These are phyloP conservation scores for Drosophila subquinaria DNA, from an alignment of 2,888 invertebrate genomes.

Conservation along the genomic window DNA sequence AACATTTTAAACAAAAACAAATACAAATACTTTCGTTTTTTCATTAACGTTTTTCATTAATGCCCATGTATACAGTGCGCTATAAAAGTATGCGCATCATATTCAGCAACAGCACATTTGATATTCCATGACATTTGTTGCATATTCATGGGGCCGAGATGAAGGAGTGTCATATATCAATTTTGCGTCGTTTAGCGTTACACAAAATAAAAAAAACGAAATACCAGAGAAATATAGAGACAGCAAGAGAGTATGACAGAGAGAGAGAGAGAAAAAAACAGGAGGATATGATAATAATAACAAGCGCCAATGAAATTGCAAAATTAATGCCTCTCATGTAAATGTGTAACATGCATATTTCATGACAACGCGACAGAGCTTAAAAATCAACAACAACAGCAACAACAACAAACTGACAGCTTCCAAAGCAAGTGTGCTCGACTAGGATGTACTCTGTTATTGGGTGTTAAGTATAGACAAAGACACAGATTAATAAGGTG, in stretches of 20 bases:
- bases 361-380: conserved; percentile 62
- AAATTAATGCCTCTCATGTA: conserved; percentile 70
- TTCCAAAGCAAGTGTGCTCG: not conserved
- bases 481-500: not conserved
- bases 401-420: conserved; percentile 1
- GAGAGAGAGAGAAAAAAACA: not conserved
- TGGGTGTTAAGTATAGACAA: not conserved
- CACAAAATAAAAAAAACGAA: conserved; percentile 1
- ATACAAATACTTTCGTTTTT: too few relatives aligned
- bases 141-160: conserved; percentile 24
- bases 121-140: conserved; percentile 30
- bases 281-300: conserved; percentile 41
- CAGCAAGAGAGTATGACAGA: not conserved
- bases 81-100: conserved; percentile 9
- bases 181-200: conserved; percentile 46
- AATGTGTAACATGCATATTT: conserved; percentile 70
- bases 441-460: conserved; percentile 5
- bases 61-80: not conserved
- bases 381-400: conserved; percentile 37
- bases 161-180: conserved; percentile 42
- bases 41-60: not conserved
- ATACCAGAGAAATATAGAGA: not conserved
- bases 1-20: too few relatives aligned
- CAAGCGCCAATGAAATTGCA: conserved; percentile 62
- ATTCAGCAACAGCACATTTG: conserved; percentile 10